Percentiles rank a stretch among this genome's conserved stretches.
These are phyloP conservation scores for Drosophila nr. perissopoda DNA, from an alignment of 2,888 invertebrate species.

Conservation along the genomic window DNA sequence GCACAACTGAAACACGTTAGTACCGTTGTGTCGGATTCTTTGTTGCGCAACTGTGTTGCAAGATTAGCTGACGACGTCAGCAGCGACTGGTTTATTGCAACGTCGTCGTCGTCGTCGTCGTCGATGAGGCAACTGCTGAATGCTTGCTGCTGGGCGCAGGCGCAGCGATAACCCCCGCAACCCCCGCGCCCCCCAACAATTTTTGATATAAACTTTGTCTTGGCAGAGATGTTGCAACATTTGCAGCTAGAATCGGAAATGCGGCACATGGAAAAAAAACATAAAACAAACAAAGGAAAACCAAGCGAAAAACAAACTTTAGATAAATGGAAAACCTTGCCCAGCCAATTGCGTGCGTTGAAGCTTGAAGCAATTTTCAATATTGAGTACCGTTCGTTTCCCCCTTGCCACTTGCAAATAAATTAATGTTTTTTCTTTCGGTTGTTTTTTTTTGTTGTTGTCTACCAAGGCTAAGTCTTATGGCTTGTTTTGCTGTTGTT, in stretches of 20 bases:
- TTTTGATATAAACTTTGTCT: constrained; percentile 29
- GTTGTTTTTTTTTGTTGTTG: not conserved
- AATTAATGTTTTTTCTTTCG: constrained; percentile 44
- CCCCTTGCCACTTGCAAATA: constrained; percentile 43
- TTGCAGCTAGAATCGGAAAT: constrained; percentile 78
- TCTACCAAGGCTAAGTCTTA: constrained; percentile 37
- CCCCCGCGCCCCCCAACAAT: no score
- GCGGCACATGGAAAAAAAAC: constrained; percentile 34
- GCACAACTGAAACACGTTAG: constrained; percentile 73
- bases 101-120: constrained; percentile 47
- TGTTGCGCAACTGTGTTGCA: constrained; percentile 83
- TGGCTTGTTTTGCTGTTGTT: not conserved
- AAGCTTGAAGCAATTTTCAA: constrained; percentile 62
- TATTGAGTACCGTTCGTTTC: constrained; percentile 56
- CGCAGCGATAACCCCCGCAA: constrained; percentile 25
- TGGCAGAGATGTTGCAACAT: constrained; percentile 65
- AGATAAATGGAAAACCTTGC: constrained; percentile 55
- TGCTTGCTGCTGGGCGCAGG: constrained; percentile 48
- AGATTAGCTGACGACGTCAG: constrained; percentile 71
- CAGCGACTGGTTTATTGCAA: constrained; percentile 77
- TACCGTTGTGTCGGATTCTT: constrained; percentile 82
- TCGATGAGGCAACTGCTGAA: constrained; percentile 70
- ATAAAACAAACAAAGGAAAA: constrained; percentile 18
- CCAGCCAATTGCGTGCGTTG: constrained; percentile 69
- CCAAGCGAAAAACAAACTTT: constrained; percentile 17